Conservation (phyloP, 2,888 invertebrate genomes). For the Coenonympha glycerion region DNA sequence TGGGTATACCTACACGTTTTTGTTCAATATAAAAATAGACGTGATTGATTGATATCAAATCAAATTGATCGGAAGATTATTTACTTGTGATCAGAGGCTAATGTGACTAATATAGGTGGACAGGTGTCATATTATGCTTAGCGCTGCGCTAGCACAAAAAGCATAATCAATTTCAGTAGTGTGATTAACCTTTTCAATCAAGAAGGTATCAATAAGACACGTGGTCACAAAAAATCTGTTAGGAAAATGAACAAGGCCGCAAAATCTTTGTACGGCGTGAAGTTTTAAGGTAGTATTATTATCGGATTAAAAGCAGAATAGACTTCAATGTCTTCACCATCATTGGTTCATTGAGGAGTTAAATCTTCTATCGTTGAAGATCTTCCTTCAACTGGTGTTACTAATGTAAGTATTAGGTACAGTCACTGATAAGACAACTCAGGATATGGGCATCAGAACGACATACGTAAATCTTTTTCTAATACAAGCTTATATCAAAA, state of each 20-base stretch:
- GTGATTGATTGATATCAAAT: background rate
- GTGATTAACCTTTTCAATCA: constrained; percentile 1
- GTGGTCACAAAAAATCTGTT: background rate
- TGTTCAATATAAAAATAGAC: background rate
- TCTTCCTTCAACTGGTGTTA: too few species aligned
- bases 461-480: too few species aligned
- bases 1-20: background rate
- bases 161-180: background rate
- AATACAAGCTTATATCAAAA: too few species aligned
- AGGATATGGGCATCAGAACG: too few species aligned
- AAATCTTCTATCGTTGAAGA: too few species aligned
- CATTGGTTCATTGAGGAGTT: too few species aligned
- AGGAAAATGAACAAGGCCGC: background rate
- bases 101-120: background rate
- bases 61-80: background rate
- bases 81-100: background rate
- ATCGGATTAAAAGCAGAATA: too few species aligned
- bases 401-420: too few species aligned
- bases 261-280: background rate
- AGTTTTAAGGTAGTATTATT: background rate
- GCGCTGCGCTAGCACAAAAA: background rate
- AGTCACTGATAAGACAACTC: too few species aligned
- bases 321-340: too few species aligned
- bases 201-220: background rate
- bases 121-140: constrained; percentile 1